Conservation (phyloP, 2,888 invertebrate species). For the Ophraella communa region DNA sequence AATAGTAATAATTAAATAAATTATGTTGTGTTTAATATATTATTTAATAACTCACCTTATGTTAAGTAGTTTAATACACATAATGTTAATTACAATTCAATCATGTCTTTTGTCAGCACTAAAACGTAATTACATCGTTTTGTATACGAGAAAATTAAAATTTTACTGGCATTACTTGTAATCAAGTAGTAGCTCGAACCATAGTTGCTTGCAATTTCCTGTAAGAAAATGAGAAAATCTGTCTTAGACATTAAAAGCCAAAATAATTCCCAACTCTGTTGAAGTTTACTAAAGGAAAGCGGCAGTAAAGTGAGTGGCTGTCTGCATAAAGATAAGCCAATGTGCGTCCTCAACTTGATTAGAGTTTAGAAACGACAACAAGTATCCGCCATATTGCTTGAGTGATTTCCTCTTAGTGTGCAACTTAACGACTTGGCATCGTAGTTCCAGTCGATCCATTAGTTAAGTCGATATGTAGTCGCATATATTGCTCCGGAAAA, state of each 20-base stretch:
- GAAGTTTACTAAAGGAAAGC: slow-evolving; percentile 26
- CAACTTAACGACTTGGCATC: slow-evolving; percentile 25
- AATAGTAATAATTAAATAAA: too few species aligned
- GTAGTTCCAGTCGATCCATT: slow-evolving; percentile 24
- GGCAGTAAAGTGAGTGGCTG: slow-evolving; percentile 26
- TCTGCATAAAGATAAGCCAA: slow-evolving; percentile 33
- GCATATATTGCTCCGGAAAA: slow-evolving; percentile 22
- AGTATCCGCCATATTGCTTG: slow-evolving; percentile 25
- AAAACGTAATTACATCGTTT: slow-evolving; percentile 20
- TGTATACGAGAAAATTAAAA: slow-evolving; percentile 23
- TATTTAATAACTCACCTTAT: too few species aligned
- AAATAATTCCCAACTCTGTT: slow-evolving; percentile 31
- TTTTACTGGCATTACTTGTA: slow-evolving; percentile 25
- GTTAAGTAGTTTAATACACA: too few species aligned
- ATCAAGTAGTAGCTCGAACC: slow-evolving; percentile 24
- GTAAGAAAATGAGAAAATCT: slow-evolving; percentile 35
- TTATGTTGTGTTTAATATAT: too few species aligned
- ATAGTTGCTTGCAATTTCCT: slow-evolving; percentile 33
- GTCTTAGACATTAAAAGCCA: slow-evolving; percentile 33
- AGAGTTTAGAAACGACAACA: slow-evolving; percentile 23
- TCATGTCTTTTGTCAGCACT: slow-evolving; percentile 4
- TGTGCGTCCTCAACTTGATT: slow-evolving; percentile 31
- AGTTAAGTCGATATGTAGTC: slow-evolving; percentile 24
- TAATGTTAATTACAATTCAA: not conserved
- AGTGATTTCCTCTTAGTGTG: slow-evolving; percentile 28